Conservation (phyloP, 1,140 invertebrate species). For the Sycobia sp. region DNA sequence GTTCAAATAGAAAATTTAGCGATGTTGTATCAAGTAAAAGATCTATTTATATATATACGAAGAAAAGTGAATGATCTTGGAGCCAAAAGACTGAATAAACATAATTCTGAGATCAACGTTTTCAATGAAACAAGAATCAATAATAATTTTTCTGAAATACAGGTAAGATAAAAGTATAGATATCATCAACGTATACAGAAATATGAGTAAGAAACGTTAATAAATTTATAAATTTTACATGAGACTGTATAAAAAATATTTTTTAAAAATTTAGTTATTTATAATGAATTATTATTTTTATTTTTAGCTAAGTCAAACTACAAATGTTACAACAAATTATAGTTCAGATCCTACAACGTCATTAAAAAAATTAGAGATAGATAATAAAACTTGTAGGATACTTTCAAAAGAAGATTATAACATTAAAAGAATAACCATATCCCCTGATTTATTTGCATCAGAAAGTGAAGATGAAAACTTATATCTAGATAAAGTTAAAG, state of each 20-base stretch:
- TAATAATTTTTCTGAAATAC: not conserved
- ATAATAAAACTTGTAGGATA: not conserved
- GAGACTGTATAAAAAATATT: no score
- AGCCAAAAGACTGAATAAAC: not conserved
- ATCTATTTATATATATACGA: slow-evolving; percentile 46
- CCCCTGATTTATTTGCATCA: slow-evolving; percentile 42
- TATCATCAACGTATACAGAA: no score
- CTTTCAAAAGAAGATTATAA: not conserved
- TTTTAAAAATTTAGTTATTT: not conserved
- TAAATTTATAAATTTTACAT: no score
- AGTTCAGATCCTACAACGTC: slow-evolving; percentile 1
- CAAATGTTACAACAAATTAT: not conserved
- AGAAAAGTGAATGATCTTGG: slow-evolving; percentile 26
- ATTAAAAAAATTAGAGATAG: not conserved
- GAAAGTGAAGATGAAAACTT: slow-evolving; percentile 28
- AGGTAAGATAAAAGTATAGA: slow-evolving; percentile 12
- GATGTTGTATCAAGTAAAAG: slow-evolving; percentile 44
- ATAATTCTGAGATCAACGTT: no score
- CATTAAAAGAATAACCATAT: slow-evolving; percentile 4
- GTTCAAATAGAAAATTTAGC: slow-evolving; percentile 44
- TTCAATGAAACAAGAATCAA: not conserved
- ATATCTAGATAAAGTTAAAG: not conserved
- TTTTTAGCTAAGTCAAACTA: not conserved
- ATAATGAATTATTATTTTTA: not conserved
- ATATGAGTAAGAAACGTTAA: no score